Evolutionary conservation across 2,888 invertebrate genomes (phyloP).

Genomic region (Iselma pallidipennis): DNA sequence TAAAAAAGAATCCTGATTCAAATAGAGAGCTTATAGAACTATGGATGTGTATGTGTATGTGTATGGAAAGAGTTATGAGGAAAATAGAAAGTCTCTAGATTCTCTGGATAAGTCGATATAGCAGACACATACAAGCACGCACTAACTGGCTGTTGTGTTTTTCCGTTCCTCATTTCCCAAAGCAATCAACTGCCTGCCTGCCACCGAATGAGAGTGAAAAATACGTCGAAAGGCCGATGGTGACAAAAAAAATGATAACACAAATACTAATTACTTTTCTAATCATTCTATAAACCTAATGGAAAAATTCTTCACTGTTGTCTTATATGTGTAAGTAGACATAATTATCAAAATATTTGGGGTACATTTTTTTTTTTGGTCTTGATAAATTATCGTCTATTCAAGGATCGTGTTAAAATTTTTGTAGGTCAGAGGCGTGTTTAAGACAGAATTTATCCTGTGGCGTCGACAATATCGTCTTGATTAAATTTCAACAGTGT

Average conservation of each 20-base stretch:
- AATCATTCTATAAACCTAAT: no score
- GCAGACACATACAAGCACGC: not conserved
- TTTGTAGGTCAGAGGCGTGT: not conserved
- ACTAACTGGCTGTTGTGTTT: not conserved
- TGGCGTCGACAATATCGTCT: not conserved
- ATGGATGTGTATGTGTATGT: not conserved
- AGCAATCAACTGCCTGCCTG: not conserved
- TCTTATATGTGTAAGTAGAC: not conserved
- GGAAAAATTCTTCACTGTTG: not conserved
- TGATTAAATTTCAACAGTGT: not conserved
- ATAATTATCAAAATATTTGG: not conserved
- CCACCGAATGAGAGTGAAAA: not conserved
- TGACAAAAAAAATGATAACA: not conserved
- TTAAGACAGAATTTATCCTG: not conserved
- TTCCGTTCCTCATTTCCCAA: not conserved
- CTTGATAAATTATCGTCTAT: not conserved
- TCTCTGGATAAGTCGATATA: not conserved
- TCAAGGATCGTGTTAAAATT: not conserved
- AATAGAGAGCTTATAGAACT: not conserved
- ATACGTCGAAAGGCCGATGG: no score
- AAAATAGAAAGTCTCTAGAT: not conserved
- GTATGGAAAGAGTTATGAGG: not conserved
- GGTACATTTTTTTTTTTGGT: not conserved
- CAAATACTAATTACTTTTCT: not conserved
- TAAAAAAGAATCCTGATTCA: not conserved